Evolutionary conservation across 2,888 invertebrate genomes (phyloP), one percentile per base, ranked within the genome.

Genomic region (Ethmia dodecea): DNA sequence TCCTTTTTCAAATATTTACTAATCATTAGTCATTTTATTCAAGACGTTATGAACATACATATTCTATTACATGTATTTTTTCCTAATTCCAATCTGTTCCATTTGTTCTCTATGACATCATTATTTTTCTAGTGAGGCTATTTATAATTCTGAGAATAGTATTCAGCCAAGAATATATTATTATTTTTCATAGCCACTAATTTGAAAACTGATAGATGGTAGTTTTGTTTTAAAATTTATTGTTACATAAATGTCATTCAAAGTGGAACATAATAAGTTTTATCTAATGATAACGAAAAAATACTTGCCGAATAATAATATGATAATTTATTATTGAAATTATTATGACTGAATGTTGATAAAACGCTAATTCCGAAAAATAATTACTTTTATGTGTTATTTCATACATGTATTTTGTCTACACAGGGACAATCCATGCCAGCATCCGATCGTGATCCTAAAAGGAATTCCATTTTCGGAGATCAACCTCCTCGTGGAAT

Each of bases 381-480:
- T 22, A 22, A 22, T 22, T n/a, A n/a, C 8, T n/a, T n/a, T 8
- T 4, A 22, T 3, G n/a, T n/a, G 4, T 22, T 22, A 22, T n/a
- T n/a, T 8, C n/a, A 22, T 3, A 22, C 8, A 9, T 22, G 3
- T 18, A 9, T 25, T 31, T 44, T 57, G 53, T 58, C 49, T 52
- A 52, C 31, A 22, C 67, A 86, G 84, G 64, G 92, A 92, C 69
- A 92, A 92, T 71, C 90, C 91, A 53, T 91, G 91, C 61, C 90
- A 92, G 60, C 92, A 93, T 60, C 92, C 93, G 13, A 90, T 92
- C 46, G 88, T 93, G 47, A 91, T 93, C 41, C 77, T 93, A 53
- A 89, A 91, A 66, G 90, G 90, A 32, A 90, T 91, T 14, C 87
- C 89, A 1, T 88, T 89, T 52, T 88, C 88, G 33, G 91, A 91